Evolutionary conservation across 2,113 vertebrate genomes (phyloP).

Genomic region (Turnix velox): DNA sequence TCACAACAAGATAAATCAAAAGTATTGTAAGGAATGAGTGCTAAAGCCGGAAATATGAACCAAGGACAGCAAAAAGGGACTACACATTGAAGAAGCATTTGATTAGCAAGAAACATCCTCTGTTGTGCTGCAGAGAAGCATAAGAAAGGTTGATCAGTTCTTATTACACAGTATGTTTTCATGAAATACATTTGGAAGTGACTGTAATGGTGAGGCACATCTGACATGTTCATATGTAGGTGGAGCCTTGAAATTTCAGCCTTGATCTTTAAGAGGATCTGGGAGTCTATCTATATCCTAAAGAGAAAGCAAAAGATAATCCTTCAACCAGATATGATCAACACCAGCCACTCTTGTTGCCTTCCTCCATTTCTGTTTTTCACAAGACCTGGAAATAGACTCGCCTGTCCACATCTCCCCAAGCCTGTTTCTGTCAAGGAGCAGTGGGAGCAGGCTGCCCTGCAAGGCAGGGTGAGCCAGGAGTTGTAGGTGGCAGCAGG

Average conservation of each 20-base stretch:
- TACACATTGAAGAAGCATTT: not conserved
- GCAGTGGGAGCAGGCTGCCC: not conserved
- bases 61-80: not conserved
- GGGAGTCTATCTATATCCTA: not conserved
- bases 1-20: conserved; percentile 35
- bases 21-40: not conserved
- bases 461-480: not conserved
- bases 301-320: not conserved
- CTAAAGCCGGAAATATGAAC: not conserved
- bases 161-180: not conserved
- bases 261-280: not conserved
- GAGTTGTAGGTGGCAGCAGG: not conserved
- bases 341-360: not conserved
- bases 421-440: not conserved
- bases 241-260: not conserved
- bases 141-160: not conserved
- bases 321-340: not conserved
- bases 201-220: not conserved
- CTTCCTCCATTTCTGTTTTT: not conserved
- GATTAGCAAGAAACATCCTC: not conserved
- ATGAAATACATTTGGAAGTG: not conserved
- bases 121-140: not conserved
- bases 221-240: fast-evolving
- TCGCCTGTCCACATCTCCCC: not conserved
- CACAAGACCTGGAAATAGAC: not conserved